Conservation (phyloP, 2,797 vertebrate genomes). For the Gastrophryne carolinensis region DNA sequence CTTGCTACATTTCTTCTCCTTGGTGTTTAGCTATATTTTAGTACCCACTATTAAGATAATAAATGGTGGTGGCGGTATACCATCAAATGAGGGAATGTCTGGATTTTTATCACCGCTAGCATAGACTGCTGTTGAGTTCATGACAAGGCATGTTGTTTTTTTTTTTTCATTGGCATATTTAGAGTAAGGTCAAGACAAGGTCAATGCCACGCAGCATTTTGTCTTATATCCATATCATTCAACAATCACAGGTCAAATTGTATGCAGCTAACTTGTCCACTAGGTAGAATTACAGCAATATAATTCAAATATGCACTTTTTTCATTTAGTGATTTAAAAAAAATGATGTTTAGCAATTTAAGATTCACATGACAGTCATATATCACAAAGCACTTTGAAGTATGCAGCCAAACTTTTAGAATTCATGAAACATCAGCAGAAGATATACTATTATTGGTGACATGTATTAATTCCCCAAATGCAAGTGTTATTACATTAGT, state of each 20-base stretch:
- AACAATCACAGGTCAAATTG: constrained; percentile 70
- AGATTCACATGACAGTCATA: too few relatives aligned
- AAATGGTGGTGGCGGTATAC: constrained; percentile 84
- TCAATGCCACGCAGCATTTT: constrained; percentile 80
- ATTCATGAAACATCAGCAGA: background rate
- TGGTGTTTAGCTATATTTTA: constrained; percentile 74
- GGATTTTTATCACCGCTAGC: constrained; percentile 91
- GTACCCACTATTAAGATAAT: constrained; percentile 81
- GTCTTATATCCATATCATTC: constrained; percentile 74
- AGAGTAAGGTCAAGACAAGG: constrained; percentile 83
- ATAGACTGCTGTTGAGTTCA: constrained; percentile 79
- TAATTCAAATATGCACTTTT: background rate
- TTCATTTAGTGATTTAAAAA: background rate
- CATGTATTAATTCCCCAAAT: constrained; percentile 2
- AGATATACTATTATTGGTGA: background rate
- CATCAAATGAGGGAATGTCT: constrained; percentile 94
- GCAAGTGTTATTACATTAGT: background rate
- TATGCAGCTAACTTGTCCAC: background rate
- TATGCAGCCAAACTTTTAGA: background rate
- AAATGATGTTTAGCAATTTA: background rate
- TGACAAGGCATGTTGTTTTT: constrained; percentile 77
- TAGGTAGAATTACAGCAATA: constrained; percentile 8
- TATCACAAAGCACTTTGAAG: background rate
- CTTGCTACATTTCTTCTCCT: constrained; percentile 61
- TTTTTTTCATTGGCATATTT: constrained; percentile 67